Conservation (phyloP, 92 coral and sea anemone genomes). For the Phenganax stokvisi region DNA sequence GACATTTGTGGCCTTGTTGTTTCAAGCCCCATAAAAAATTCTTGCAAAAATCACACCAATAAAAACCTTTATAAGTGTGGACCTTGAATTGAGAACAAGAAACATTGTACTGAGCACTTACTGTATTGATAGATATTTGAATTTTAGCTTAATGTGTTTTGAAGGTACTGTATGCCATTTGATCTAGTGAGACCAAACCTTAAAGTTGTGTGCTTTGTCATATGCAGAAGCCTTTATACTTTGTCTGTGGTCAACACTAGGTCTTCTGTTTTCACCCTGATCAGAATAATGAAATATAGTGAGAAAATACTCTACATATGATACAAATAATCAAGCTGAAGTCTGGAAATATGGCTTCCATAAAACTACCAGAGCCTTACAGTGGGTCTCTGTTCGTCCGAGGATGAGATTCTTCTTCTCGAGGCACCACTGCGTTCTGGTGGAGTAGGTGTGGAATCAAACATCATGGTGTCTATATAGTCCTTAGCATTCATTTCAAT, state of each 20-base stretch:
- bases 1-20: slow-evolving; percentile 93
- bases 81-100: slow-evolving; percentile 40
- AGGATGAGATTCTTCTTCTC: background rate
- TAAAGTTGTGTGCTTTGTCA: slow-evolving; percentile 77
- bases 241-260: slow-evolving; percentile 70
- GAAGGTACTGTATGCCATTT: background rate
- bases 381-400: slow-evolving; percentile 3
- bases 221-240: slow-evolving; percentile 84
- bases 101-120: background rate
- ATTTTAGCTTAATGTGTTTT: no score
- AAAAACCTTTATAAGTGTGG: slow-evolving; percentile 86
- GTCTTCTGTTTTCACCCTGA: slow-evolving; percentile 57
- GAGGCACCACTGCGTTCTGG: slow-evolving; percentile 3
- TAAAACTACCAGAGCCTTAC: background rate
- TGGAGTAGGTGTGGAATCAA: slow-evolving; percentile 41
- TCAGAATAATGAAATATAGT: background rate
- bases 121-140: no score
- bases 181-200: slow-evolving; percentile 49
- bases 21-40: slow-evolving; percentile 97
- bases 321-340: background rate
- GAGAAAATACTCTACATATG: background rate
- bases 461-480: slow-evolving; percentile 87
- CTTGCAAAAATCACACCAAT: slow-evolving; percentile 95
- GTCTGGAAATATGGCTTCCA: background rate
- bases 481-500: slow-evolving; percentile 93